Conservation (phyloP, 2,797 vertebrate genomes). For the Gouania willdenowi region DNA sequence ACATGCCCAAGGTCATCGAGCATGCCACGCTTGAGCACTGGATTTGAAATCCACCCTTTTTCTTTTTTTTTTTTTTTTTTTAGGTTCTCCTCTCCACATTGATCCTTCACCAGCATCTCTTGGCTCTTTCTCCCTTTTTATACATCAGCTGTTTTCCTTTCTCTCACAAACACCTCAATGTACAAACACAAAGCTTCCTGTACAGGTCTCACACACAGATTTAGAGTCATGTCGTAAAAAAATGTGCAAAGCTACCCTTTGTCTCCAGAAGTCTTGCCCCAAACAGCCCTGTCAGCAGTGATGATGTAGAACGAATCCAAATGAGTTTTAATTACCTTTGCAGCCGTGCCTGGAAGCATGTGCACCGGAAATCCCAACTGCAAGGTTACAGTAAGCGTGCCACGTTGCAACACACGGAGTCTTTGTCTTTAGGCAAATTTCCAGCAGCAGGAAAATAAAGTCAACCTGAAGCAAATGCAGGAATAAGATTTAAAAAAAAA, state of each 20-base stretch:
- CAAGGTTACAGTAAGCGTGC: conserved; percentile 50
- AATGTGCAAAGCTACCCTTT: conserved; percentile 62
- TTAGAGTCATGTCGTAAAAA: conserved; percentile 26
- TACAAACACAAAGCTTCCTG: conserved; percentile 69
- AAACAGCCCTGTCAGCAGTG: conserved; percentile 55
- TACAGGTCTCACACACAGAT: conserved; percentile 49
- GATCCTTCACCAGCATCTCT: conserved; percentile 20
- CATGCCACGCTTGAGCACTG: conserved; percentile 63
- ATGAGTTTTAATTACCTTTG: conserved; percentile 76
- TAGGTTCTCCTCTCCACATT: conserved; percentile 11
- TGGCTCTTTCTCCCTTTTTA: conserved; percentile 24
- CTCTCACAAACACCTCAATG: conserved; percentile 43
- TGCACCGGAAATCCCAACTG: conserved; percentile 66
- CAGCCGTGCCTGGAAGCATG: conserved; percentile 65
- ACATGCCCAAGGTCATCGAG: conserved; percentile 82
- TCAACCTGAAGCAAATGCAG: background rate
- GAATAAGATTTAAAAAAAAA: background rate
- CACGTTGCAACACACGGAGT: conserved; percentile 56
- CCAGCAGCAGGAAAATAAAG: conserved; percentile 45
- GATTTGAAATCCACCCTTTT: conserved; percentile 73
- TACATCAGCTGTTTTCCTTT: conserved; percentile 15
- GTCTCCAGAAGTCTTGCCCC: conserved; percentile 57
- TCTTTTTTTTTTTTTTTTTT: conserved; percentile 34
- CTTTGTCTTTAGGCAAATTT: conserved; percentile 66
- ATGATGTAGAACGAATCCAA: conserved; percentile 64